phyloP scores from a whole-genome alignment of 2,888 invertebrate species.

The Rhaphigaster nebulosa region DNA sequence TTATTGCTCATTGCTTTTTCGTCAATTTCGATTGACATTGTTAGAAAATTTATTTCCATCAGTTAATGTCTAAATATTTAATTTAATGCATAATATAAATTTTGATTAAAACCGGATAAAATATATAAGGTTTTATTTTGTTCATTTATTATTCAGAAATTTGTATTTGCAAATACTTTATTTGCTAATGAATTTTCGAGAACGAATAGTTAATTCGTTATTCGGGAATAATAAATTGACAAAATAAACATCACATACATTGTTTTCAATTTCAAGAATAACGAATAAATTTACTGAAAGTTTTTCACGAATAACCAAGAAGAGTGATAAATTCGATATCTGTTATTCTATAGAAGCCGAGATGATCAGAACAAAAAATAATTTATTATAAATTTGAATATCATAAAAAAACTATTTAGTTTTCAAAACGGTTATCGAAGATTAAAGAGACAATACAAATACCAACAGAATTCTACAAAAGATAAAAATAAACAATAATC shows the following conservation, averaged over 20 bases:
- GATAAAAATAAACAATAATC: not conserved
- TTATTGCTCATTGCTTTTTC: too few species aligned
- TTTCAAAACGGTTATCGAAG: not conserved
- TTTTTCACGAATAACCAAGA: not conserved
- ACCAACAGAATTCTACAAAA: not conserved
- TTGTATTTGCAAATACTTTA: not conserved
- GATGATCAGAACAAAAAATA: not conserved
- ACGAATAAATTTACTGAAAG: not conserved
- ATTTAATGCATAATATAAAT: too few species aligned
- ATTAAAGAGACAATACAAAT: conserved; percentile 1
- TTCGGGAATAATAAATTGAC: too few species aligned
- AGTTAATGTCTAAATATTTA: too few species aligned
- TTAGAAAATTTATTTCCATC: too few species aligned
- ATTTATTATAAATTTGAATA: not conserved
- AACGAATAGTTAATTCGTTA: too few species aligned
- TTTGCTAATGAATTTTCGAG: too few species aligned
- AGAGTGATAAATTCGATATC: not conserved
- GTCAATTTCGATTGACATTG: too few species aligned
- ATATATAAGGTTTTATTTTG: too few species aligned
- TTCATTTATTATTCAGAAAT: not conserved
- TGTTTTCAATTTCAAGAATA: not conserved
- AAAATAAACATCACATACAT: too few species aligned
- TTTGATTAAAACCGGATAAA: too few species aligned
- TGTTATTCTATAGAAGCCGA: not conserved
- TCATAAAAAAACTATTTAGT: not conserved